phyloP scores from a whole-genome alignment of 2,888 invertebrate species.

The Parnassius mnemosyne region DNA sequence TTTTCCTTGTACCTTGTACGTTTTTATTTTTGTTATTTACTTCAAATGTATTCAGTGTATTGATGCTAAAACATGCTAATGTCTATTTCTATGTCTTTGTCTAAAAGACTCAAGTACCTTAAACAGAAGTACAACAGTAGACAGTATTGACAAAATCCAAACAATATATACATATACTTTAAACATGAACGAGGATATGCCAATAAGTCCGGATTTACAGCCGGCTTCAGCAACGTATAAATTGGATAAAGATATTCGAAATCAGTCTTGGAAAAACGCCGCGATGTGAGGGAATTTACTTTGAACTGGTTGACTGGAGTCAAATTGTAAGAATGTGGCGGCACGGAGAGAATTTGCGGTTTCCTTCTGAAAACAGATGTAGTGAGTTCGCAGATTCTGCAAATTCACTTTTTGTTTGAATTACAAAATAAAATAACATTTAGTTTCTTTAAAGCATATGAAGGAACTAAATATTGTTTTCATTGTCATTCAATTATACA shows the following conservation, averaged over 20 bases:
- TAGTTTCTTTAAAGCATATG: no score
- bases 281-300: conserved; percentile 41
- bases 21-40: no score
- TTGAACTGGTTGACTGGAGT: conserved; percentile 38
- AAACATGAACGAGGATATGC: conserved; percentile 29
- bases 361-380: conserved; percentile 16
- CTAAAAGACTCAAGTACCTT: no score
- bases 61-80: no score
- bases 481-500: no score
- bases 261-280: conserved; percentile 41
- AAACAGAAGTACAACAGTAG: no score
- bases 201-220: conserved; percentile 54
- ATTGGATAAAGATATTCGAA: conserved; percentile 66
- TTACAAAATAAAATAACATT: neutral
- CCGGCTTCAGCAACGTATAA: conserved; percentile 45
- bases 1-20: no score
- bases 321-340: conserved; percentile 35
- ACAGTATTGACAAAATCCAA: neutral
- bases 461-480: no score
- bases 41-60: no score
- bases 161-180: neutral
- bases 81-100: no score
- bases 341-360: conserved; percentile 24
- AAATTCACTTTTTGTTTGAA: conserved; percentile 6
- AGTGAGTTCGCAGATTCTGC: conserved; percentile 5